Base-by-base conservation (phyloP, 2,888 invertebrate species). In the Trilocha varians region DNA sequence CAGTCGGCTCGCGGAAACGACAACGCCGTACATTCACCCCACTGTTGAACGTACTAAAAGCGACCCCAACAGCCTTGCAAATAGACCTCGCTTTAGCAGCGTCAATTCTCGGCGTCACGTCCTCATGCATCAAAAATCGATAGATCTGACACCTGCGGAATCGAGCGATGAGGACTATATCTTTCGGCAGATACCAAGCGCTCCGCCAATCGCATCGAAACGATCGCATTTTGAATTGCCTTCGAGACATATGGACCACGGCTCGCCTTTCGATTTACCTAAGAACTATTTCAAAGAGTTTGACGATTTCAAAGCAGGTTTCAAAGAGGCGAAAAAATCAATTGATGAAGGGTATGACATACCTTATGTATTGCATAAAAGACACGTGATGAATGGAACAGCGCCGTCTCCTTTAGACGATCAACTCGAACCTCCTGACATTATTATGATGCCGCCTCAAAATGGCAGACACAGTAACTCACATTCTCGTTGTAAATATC, bases 331-430 rank as follows among this genome's bases (percentile, higher is more conserved):
- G 41, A 82, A 84, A 55, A 88, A 87, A 53, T 55, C 67, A 3
- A 52, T 72, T 3, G 80, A 84, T 49, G 82, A 89, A 53, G 91
- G 91, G 25, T 86, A 87, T 52, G 95, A 95, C 53, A 95, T 95
- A 63, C 93, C 95, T 0, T 95, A 95, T 59, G 93, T 93, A 5
- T 78, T 95, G 39, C 94, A 95, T 65, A 95, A 95, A 63, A 87
- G 94, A 3, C 94, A 95, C 64, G 88, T 94, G 1, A 93, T 94
- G 91, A 95, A 95, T 63, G 94, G 94, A 1, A 94, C 94, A 0
- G 92, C 93, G 0, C 88, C 90, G 0, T 87, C 88, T 1, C 87
- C 88, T 3, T 74, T 84, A 38, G 86, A 87, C 34, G 86, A 78
- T 45, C 71, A 68, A 38, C 75, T 76, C 40, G 77, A 68, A 25